Base-by-base conservation (phyloP, 2,888 invertebrate species). In the Oegoconia quadripuncta region DNA sequence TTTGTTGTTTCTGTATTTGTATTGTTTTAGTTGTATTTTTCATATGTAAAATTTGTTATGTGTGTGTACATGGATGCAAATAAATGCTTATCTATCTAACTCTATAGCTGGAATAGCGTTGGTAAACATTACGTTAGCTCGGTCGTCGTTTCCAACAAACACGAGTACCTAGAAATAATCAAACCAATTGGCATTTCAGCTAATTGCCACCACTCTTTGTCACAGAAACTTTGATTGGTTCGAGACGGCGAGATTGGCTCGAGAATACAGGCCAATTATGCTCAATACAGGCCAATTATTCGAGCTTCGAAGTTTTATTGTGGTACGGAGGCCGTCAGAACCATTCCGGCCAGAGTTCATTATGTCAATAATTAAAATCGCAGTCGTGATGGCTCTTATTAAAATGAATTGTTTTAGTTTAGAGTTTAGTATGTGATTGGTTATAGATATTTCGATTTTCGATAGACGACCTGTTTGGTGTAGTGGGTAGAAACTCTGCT, bases 281-380 rank as follows among this genome's bases (percentile, higher is more conserved):
- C 58, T 71, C 59, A 76, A 80, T 77, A 70, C 69, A 68, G 59
- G 61, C 63, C 70, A 75, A 74, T 81, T 80, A 83, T 82, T 75
- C 67, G 70, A 60, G 72, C 72, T 68, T 55, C 70, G 70, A 79
- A 79, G 77, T 78, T 76, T 74, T 74, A 80, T 81, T 80, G 77
- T 73, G 13, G 25, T 59, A 62, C 60, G 55, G 64, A 60, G 60
- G 64, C 67, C 81, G 83, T 82, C 83, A 81, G 54, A 55, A 64
- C 52, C 83, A 82, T n/a, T n/a, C n/a, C n/a, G 81, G 65, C 72
- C 46, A 53, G 54, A 57, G 61, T 55, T 80, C 76, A 76, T 80
- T 78, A 60, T 71, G 60, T 65, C 74, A 79, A 80, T 83, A 82
- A 83, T 84, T 83, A 82, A 79, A 82, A 79, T 77, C 77, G 67